Evolutionary conservation across 2,113 vertebrate species (phyloP).

Genomic region (Psammodynastes pulverulentus): DNA sequence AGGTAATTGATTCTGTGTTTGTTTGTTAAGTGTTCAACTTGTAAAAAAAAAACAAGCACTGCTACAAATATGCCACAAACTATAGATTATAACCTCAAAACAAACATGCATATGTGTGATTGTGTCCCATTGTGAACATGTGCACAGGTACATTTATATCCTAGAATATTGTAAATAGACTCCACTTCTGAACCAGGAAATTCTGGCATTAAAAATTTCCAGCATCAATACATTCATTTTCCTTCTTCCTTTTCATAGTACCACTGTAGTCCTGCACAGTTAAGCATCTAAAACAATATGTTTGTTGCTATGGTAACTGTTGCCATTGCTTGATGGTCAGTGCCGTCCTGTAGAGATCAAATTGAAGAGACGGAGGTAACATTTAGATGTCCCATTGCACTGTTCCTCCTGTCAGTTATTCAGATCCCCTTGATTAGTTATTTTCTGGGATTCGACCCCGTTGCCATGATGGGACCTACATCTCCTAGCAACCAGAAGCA

Average conservation of each 20-base stretch:
- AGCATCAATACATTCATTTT: background rate
- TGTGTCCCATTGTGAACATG: background rate
- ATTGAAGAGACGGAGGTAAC: background rate
- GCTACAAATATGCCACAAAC: background rate
- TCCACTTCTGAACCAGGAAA: background rate
- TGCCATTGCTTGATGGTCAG: background rate
- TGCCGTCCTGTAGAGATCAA: background rate
- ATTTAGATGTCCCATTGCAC: background rate
- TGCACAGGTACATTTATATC: background rate
- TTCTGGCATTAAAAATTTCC: background rate
- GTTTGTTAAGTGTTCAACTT: background rate
- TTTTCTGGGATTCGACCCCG: background rate
- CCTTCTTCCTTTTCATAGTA: background rate
- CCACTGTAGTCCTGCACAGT: background rate
- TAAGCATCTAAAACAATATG: background rate
- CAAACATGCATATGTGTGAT: background rate
- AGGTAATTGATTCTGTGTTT: background rate
- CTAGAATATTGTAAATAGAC: background rate
- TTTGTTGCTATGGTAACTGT: conserved; percentile 17
- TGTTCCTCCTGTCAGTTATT: background rate
- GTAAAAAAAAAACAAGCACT: background rate
- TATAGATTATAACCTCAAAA: background rate
- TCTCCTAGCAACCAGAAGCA: conserved; percentile 26
- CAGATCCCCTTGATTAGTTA: background rate
- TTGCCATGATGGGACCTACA: conserved; percentile 5